Base-by-base conservation (phyloP, 2,797 vertebrate genomes). In the Saxicola maurus region DNA sequence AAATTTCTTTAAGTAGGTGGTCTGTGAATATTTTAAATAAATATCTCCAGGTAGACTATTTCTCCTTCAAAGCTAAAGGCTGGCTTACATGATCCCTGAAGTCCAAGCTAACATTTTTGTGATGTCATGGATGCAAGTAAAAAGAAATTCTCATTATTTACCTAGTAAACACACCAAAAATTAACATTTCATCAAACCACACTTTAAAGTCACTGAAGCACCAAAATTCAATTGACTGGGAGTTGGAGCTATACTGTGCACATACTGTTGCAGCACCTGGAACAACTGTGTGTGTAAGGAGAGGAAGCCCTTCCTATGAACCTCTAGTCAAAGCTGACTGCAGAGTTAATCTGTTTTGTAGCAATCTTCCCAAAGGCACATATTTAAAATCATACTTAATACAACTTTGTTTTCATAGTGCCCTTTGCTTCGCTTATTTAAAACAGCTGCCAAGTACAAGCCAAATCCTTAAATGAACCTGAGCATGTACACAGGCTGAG, bases 191-290 rank as follows among this genome's bases (percentile, higher is more conserved):
- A 15, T 43, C 25, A 73, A 59, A 59, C 4, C 4, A 28, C 16
- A 48, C 31, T 31, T 81, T 19, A 46, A 61, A 86, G 35, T 21
- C 35, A 62, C 38, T 51, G 48, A 80, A 55, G 11, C 28, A 83
- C 10, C 33, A 86, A 82, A 73, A 85, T 31, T 60, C 12, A 82
- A 1, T 4, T 11, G 23, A 15, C 8, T 55, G 18, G 33, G 13
- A 83, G 11, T 0, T 61, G 51, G 28, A 46, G 19, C 21, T 43
- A 20, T 17, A 27, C 0, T 0, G 31, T 12, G 5, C 20, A 52
- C 18, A 37, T 13, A 28, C 8, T 55, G 46, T 43, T 62, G 37
- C 33, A 60, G 59, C 31, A 40, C 16, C 11, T 49, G 27, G 15
- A 74, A 72, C 33, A 51, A 6, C 15, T 13, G 2, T 6, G 6